Percentiles rank a stretch among this genome's conserved stretches.
Conservation (phyloP, 2,797 vertebrate species). For the Coluber constrictor region DNA sequence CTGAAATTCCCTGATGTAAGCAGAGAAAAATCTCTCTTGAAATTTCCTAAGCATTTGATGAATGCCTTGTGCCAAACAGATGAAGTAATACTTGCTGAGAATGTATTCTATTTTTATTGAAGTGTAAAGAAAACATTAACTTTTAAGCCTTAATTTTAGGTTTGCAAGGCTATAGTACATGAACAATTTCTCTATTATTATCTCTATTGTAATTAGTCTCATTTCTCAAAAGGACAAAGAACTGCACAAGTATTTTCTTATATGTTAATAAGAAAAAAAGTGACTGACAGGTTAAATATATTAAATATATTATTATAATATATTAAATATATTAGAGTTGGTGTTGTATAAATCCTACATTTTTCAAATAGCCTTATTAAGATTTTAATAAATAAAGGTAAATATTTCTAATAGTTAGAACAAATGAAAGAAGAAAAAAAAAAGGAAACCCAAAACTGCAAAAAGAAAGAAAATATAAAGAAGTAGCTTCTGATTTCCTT, state of each 20-base stretch:
- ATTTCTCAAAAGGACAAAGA: not conserved
- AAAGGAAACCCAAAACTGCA: not conserved
- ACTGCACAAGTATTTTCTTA: not conserved
- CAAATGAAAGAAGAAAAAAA: not conserved
- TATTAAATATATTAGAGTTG: not conserved
- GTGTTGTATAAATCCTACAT: not conserved
- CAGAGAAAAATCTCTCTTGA: not conserved
- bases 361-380: not conserved
- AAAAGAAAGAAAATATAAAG: not conserved
- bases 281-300: not conserved
- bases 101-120: slow-evolving; percentile 1
- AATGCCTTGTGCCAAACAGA: not conserved
- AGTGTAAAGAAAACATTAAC: not conserved
- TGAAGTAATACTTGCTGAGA: slow-evolving; percentile 5
- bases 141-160: slow-evolving; percentile 17
- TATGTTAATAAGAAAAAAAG: not conserved
- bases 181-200: not conserved
- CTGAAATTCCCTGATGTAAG: slow-evolving; percentile 6
- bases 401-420: not conserved
- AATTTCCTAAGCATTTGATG: slow-evolving; percentile 9
- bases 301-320: too few relatives aligned
- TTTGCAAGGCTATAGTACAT: not conserved
- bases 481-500: not conserved
- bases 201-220: not conserved
- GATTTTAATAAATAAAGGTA: not conserved